phyloP scores from a whole-genome alignment of 2,888 invertebrate genomes.

The Cantharis lateralis region DNA sequence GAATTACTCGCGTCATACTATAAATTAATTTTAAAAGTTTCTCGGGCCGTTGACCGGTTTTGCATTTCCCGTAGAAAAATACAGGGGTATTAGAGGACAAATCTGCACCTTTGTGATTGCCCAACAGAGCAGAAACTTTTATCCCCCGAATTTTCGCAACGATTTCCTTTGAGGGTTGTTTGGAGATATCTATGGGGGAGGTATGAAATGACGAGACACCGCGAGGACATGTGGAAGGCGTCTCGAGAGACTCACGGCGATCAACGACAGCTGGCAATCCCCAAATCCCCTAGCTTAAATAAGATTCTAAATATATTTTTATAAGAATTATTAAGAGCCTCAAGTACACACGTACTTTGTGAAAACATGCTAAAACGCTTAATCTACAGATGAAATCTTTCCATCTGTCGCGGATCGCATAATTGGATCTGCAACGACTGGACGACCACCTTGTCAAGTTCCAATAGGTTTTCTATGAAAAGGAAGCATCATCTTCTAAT shows the following conservation, averaged over 20 bases:
- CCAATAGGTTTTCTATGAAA: neutral
- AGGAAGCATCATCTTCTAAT: neutral
- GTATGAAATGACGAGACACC: conserved; percentile 11
- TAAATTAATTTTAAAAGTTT: too few species aligned
- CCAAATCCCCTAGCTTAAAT: conserved; percentile 18
- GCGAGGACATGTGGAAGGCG: conserved; percentile 24
- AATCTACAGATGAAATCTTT: neutral
- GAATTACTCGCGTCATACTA: too few species aligned
- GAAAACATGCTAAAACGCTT: neutral
- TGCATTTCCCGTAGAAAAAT: neutral
- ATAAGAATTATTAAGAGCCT: conserved; percentile 5
- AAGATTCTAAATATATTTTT: conserved; percentile 28
- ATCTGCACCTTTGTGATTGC: neutral
- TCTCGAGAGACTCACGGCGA: conserved; percentile 30
- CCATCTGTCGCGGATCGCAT: neutral
- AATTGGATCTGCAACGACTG: neutral
- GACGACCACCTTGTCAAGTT: neutral
- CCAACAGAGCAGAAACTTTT: neutral
- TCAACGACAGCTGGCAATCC: conserved; percentile 30
- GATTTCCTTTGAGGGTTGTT: conserved; percentile 11
- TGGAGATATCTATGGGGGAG: conserved; percentile 8
- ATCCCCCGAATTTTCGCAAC: neutral
- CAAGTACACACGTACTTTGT: neutral
- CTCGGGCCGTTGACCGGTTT: neutral
- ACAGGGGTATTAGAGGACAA: neutral